Base-by-base conservation (phyloP, 2,888 invertebrate genomes). In the Patella pellucida region DNA sequence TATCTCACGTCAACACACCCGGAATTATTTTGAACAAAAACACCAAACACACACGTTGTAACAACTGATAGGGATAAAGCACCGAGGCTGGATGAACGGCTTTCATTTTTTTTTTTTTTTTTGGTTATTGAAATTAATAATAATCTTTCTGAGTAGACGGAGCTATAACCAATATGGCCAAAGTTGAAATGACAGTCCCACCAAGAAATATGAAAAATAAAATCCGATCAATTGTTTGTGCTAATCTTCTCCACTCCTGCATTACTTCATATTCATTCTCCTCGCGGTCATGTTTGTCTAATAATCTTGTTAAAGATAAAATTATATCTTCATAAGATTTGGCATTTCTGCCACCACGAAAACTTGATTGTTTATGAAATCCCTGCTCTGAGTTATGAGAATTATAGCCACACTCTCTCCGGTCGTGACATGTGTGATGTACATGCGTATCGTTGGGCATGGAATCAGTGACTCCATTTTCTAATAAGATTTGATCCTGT, bases 131-230 rank as follows among this genome's bases (percentile, higher is more conserved):
- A 68, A 41, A 68, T 68, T 41, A 68, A 19, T 68, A 12, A 11
- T n/a, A 15, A 71, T 52, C 27, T 16, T 73, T 77, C 74, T 82
- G 80, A 11, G 81, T 80, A 52, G 88, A 80, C 7, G 93, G 93
- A 14, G 92, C 90, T 74, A 93, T 89, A 51, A 93, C 90, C 9
- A 93, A 87, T 72, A 93, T 91, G 14, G 91, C 88, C 52, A 92
- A 80, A 1, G 92, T 92, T 52, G 92, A 92, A 56, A 90, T 83
- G n/a, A 91, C 83, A 1, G 93, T 93, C 31, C 92, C 91, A 19
- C 91, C 76, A 23, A 92, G 89, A 85, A 93, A 93, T 62, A 93
- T 89, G 91, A 92, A 93, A 87, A 93, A 93, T 41, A 93, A 89
- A 71, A 93, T 89, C 69, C 92, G 86, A 84, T 93, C 93, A 41